Evolutionary conservation across 2,113 vertebrate genomes (phyloP).

Genomic region (Acinonyx jubatus): DNA sequence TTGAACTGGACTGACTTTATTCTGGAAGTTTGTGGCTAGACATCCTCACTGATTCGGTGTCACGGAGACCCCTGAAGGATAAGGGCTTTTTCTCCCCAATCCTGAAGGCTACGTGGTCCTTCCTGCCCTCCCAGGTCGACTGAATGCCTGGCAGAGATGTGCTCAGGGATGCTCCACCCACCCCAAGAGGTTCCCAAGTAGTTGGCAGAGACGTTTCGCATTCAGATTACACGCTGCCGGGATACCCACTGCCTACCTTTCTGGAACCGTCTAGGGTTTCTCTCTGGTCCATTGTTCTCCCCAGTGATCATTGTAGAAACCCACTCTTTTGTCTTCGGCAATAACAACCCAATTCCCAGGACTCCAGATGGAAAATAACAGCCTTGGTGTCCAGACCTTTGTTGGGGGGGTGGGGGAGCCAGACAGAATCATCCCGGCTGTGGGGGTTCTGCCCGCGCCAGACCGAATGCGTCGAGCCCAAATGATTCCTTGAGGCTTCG

Average conservation of each 20-base stretch:
- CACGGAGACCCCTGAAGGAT: not conserved
- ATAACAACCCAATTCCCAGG: slow-evolving; percentile 29
- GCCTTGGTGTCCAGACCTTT: slow-evolving; percentile 22
- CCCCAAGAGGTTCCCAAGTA: too few species aligned
- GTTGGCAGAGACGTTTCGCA: not conserved
- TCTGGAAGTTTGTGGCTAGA: not conserved
- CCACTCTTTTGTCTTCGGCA: not conserved
- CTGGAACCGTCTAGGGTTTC: not conserved
- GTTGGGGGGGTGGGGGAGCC: not conserved
- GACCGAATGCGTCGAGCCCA: not conserved
- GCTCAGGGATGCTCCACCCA: too few species aligned
- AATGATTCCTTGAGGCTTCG: not conserved
- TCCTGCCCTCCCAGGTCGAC: not conserved
- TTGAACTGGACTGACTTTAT: not conserved
- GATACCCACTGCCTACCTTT: not conserved
- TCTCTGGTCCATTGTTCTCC: not conserved
- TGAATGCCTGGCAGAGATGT: not conserved
- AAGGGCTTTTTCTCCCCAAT: not conserved
- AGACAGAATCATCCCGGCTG: not conserved
- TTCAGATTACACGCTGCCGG: rapidly evolving
- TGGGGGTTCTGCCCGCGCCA: not conserved
- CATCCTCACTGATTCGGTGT: not conserved
- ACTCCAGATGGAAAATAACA: slow-evolving; percentile 31
- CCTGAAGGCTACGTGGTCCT: not conserved
- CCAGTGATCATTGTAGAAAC: not conserved